Evolutionary conservation across 2,888 invertebrate species (phyloP).

Genomic region (Spicauda simplicius): DNA sequence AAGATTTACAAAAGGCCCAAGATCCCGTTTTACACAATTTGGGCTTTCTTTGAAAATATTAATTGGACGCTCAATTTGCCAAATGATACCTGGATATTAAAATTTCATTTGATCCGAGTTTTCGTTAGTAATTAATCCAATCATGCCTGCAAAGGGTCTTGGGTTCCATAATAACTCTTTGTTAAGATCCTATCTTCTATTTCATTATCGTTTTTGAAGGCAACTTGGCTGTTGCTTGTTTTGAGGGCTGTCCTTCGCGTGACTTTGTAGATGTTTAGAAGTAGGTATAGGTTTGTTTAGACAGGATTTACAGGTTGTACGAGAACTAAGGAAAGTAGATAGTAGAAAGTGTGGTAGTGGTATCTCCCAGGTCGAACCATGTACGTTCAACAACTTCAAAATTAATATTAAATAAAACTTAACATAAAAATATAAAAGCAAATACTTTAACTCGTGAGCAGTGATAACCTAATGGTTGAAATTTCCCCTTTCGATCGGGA

Average conservation of each 20-base stretch:
- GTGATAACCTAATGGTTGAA: no score
- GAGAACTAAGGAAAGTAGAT: no score
- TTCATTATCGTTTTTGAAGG: conserved; percentile 18
- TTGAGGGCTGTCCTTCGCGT: background rate
- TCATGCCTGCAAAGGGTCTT: conserved; percentile 21
- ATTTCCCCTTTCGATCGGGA: no score
- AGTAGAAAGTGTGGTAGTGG: no score
- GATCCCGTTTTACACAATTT: conserved; percentile 5
- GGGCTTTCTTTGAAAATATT: conserved; percentile 22
- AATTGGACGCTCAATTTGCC: conserved; percentile 34
- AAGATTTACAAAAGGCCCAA: background rate
- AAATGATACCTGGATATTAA: conserved; percentile 34
- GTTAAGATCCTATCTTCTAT: conserved; percentile 14
- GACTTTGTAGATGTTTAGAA: no score
- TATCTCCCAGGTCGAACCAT: no score
- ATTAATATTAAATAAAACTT: no score
- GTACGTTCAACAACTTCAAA: no score
- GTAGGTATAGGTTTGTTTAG: no score
- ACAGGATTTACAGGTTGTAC: no score
- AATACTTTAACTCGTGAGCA: no score
- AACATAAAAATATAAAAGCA: no score
- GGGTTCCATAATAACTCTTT: conserved; percentile 20
- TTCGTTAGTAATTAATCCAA: conserved; percentile 36
- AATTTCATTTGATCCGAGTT: conserved; percentile 29
- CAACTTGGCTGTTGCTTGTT: conserved; percentile 3